These are phyloP conservation scores for Drosophila ezoana DNA, from an alignment of 2,888 invertebrate genomes.

Conservation along the genomic window DNA sequence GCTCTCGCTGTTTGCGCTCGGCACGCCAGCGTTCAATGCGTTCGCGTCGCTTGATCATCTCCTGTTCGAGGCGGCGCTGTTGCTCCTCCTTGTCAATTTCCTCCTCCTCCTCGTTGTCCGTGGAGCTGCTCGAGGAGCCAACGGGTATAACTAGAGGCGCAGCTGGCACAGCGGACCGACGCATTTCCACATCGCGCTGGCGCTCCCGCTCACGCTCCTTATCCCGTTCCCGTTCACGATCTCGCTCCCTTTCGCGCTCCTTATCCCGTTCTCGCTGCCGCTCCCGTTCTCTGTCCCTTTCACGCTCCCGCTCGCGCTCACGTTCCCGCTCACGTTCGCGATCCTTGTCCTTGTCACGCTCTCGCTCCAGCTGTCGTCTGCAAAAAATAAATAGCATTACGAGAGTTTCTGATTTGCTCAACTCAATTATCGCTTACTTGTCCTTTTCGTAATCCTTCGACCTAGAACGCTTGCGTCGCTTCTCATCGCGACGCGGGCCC, in stretches of 20 bases:
- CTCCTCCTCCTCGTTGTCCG: constrained; percentile 85
- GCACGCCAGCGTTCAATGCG: constrained; percentile 98
- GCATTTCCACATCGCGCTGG: constrained; percentile 86
- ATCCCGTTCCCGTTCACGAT: constrained; percentile 84
- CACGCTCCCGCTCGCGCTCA: constrained; percentile 63
- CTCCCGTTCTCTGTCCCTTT: constrained; percentile 79
- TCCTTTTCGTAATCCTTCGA: constrained; percentile 81
- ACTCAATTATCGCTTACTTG: constrained; percentile 57
- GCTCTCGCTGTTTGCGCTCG: constrained; percentile 94
- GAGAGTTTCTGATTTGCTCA: background rate
- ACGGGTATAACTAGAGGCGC: constrained; percentile 67
- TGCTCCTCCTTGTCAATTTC: constrained; percentile 92
- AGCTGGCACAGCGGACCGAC: constrained; percentile 37
- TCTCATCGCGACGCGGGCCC: constrained; percentile 72
- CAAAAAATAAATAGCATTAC: background rate
- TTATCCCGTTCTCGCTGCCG: constrained; percentile 83
- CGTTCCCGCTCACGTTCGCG: constrained; percentile 75
- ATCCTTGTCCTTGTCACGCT: constrained; percentile 55
- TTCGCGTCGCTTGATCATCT: constrained; percentile 98
- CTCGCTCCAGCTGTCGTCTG: constrained; percentile 81
- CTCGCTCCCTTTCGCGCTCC: constrained; percentile 59
- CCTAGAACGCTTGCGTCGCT: constrained; percentile 80
- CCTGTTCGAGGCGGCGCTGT: constrained; percentile 94
- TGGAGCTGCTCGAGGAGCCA: constrained; percentile 75
- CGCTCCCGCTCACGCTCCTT: constrained; percentile 85